These are phyloP conservation scores for Stenotaenia linearis DNA, from an alignment of 2,888 invertebrate species.

Conservation along the genomic window DNA sequence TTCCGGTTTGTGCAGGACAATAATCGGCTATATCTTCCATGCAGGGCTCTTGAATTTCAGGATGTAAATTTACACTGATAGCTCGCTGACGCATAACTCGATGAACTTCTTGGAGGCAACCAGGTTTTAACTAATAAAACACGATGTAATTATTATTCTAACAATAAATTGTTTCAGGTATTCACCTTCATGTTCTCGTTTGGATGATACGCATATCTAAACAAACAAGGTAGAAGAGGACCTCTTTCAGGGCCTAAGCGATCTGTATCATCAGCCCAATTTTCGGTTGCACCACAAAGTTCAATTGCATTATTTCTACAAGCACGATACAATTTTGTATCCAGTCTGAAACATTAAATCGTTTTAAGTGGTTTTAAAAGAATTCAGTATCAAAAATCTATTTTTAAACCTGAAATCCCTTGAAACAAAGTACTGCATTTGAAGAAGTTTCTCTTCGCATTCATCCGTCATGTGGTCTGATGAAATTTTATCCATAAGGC, in stretches of 20 bases:
- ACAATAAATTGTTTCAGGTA: background rate
- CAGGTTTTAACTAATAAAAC: slow-evolving; percentile 49
- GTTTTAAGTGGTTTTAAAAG: too few relatives aligned
- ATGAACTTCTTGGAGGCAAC: slow-evolving; percentile 65
- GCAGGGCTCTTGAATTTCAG: slow-evolving; percentile 87
- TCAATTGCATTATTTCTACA: slow-evolving; percentile 81
- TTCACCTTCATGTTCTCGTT: slow-evolving; percentile 39
- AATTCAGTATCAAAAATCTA: background rate
- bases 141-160: background rate
- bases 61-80: slow-evolving; percentile 83
- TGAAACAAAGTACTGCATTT: slow-evolving; percentile 95
- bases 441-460: slow-evolving; percentile 85
- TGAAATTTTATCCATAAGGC: slow-evolving; percentile 86
- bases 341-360: slow-evolving; percentile 56
- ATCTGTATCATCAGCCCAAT: slow-evolving; percentile 65
- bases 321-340: slow-evolving; percentile 77
- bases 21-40: slow-evolving; percentile 73
- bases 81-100: slow-evolving; percentile 91
- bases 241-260: slow-evolving; percentile 70
- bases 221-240: slow-evolving; percentile 83
- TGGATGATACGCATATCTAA: slow-evolving; percentile 55
- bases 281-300: slow-evolving; percentile 69
- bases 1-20: slow-evolving; percentile 78
- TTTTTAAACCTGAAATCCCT: slow-evolving; percentile 85
- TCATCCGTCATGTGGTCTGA: slow-evolving; percentile 75